Percentiles rank a stretch among this genome's conserved stretches.
Evolutionary conservation across 2,888 invertebrate species (phyloP).

Genomic region (Ametastegia equiseti): DNA sequence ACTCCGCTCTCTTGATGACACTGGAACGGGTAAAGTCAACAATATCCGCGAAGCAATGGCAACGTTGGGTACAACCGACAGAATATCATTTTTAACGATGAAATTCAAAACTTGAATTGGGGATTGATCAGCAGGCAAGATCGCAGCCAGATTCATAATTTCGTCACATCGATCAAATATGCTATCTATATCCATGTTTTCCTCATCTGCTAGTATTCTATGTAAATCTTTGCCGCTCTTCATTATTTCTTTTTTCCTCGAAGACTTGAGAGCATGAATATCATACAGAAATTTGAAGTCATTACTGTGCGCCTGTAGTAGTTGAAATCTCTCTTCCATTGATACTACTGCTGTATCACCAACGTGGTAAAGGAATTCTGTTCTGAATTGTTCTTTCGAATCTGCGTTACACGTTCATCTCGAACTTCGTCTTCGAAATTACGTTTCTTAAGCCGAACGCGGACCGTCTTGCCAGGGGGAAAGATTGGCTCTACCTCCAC

Average conservation of each 20-base stretch:
- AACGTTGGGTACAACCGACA: constrained; percentile 46
- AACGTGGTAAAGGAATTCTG: constrained; percentile 51
- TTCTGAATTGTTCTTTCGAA: constrained; percentile 44
- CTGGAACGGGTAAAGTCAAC: constrained; percentile 52
- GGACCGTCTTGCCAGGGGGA: constrained; percentile 36
- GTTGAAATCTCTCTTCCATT: constrained; percentile 56
- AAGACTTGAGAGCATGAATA: constrained; percentile 50
- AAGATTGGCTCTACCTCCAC: constrained; percentile 47
- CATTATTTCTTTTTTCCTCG: constrained; percentile 33
- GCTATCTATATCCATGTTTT: constrained; percentile 54
- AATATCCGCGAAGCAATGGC: constrained; percentile 51
- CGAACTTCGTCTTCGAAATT: constrained; percentile 47
- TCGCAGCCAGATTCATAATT: not conserved
- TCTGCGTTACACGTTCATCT: constrained; percentile 30
- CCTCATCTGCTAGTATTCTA: constrained; percentile 50
- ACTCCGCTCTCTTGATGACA: constrained; percentile 53
- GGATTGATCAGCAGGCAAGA: constrained; percentile 15
- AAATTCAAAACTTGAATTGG: constrained; percentile 19
- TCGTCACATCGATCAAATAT: constrained; percentile 35
- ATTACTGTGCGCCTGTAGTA: constrained; percentile 52
- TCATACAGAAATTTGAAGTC: constrained; percentile 54
- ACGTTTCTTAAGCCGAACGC: constrained; percentile 45
- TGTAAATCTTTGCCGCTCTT: constrained; percentile 51
- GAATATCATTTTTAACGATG: constrained; percentile 16
- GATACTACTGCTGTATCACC: constrained; percentile 52